Evolutionary conservation across 2,797 vertebrate species (phyloP).

Genomic region (Melanotaenia boesemani): DNA sequence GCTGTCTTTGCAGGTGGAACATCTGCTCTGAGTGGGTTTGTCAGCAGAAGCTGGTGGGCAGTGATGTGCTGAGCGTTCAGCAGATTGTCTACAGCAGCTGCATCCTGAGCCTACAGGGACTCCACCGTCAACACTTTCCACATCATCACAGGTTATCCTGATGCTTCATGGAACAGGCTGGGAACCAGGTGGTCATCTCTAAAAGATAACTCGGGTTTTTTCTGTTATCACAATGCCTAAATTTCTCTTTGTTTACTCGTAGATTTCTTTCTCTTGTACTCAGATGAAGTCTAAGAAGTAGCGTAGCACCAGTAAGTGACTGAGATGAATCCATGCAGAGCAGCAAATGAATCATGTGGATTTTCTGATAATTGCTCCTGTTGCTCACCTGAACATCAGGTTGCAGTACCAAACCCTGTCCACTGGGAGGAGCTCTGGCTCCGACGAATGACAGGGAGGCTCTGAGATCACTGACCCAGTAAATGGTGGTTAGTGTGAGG

Average conservation of each 20-base stretch:
- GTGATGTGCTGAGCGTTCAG: no score
- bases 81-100: no score
- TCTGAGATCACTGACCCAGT: slow-evolving; percentile 16
- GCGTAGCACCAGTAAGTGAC: no score
- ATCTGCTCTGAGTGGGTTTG: no score
- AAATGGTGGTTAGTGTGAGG: slow-evolving; percentile 23
- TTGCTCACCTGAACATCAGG: background rate
- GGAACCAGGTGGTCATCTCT: no score
- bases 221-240: no score
- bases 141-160: background rate
- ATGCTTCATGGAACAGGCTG: no score
- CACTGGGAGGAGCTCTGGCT: slow-evolving; percentile 66
- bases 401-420: slow-evolving; percentile 16
- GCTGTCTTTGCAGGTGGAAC: no score
- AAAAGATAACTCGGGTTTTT: no score
- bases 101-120: no score
- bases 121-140: background rate
- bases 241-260: no score
- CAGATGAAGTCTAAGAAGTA: background rate
- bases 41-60: no score
- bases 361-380: background rate
- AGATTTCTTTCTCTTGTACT: background rate
- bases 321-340: background rate
- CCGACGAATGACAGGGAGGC: slow-evolving; percentile 1
- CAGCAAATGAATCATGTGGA: background rate